Conservation (phyloP, 2,113 vertebrate species). For the Psittacula cyanocephala region DNA sequence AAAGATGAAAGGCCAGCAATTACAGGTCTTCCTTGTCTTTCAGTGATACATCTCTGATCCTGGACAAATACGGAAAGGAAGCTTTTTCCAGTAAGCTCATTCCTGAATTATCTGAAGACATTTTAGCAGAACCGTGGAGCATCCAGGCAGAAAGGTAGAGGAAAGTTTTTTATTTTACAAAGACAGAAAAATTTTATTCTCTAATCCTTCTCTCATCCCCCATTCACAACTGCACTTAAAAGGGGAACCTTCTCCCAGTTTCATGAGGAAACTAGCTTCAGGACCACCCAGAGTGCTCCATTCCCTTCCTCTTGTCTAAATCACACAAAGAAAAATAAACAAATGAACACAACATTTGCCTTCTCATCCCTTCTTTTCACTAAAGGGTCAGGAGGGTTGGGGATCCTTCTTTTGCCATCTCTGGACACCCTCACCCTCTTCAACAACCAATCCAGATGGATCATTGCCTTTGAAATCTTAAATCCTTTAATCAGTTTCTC, state of each 20-base stretch:
- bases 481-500: conserved; percentile 60
- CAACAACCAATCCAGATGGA: conserved; percentile 47
- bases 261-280: conserved; percentile 24
- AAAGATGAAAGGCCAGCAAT: neutral
- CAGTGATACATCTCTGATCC: neutral
- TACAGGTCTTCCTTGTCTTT: neutral
- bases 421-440: conserved; percentile 45
- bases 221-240: neutral
- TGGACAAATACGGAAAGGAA: neutral
- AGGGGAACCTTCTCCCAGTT: neutral
- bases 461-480: conserved; percentile 57
- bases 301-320: conserved; percentile 51
- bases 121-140: neutral
- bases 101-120: neutral
- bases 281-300: conserved; percentile 57
- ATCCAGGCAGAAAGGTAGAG: neutral
- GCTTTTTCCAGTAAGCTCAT: neutral
- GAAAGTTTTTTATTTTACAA: neutral
- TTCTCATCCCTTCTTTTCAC: conserved; percentile 60
- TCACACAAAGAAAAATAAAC: conserved; percentile 66
- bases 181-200: neutral
- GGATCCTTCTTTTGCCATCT: conserved; percentile 43
- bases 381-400: conserved; percentile 58
- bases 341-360: conserved; percentile 64
- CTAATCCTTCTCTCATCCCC: neutral